Percentiles rank a stretch among this genome's conserved stretches.
phyloP scores from a whole-genome alignment of 2,888 invertebrate species.

The Psylliodes chrysocephalus region DNA sequence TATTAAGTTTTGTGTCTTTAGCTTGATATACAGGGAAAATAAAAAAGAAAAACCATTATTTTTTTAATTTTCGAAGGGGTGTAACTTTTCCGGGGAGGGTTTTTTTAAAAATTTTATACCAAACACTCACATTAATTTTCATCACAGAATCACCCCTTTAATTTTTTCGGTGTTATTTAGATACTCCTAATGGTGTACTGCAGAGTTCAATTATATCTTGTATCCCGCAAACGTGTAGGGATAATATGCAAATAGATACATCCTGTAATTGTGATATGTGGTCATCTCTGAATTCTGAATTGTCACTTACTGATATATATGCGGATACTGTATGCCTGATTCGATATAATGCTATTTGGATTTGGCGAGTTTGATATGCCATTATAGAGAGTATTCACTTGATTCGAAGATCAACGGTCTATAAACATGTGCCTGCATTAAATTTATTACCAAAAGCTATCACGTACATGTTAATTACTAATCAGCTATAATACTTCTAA shows the following conservation, averaged over 20 bases:
- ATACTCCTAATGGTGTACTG: neutral
- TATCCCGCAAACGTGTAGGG: conserved; percentile 6
- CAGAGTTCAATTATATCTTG: neutral
- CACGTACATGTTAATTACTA: too few species aligned
- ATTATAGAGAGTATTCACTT: neutral
- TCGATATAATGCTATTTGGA: conserved; percentile 18
- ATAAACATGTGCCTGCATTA: neutral
- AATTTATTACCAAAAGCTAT: too few species aligned
- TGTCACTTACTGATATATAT: conserved; percentile 23
- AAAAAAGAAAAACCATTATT: too few species aligned
- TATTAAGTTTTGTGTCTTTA: too few species aligned
- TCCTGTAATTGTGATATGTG: conserved; percentile 31
- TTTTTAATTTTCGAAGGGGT: too few species aligned
- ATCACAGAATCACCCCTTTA: too few species aligned
- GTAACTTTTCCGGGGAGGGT: too few species aligned
- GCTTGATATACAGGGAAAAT: too few species aligned
- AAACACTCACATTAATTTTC: too few species aligned
- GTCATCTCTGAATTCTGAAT: conserved; percentile 27
- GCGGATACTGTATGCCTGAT: conserved; percentile 22
- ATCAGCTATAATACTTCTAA: too few species aligned
- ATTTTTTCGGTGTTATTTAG: too few species aligned
- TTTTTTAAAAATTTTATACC: too few species aligned
- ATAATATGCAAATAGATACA: conserved; percentile 25
- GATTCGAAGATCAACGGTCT: neutral
- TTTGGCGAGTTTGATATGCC: conserved; percentile 14